Evolutionary conservation across 2,888 invertebrate genomes (phyloP), one percentile per base, ranked within the genome.

Genomic region (Teinopalpus imperialis): DNA sequence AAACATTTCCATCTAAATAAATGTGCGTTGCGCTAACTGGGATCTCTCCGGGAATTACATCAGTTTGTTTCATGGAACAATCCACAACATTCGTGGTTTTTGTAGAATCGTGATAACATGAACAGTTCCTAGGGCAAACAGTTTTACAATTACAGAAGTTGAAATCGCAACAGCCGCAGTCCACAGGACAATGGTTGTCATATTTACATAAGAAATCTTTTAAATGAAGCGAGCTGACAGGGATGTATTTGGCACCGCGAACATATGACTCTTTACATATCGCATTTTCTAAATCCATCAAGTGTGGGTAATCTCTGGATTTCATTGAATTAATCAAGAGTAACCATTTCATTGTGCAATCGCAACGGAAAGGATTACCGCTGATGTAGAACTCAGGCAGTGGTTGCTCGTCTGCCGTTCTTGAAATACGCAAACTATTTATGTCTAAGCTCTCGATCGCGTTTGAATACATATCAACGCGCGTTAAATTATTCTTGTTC

Each of bases 271-370:
- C 93, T 64, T 94, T 92, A 74, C 97, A 98, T 86, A 95, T 93
- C 32, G 97, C 94, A 70, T 95, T 95, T 63, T 94, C 94, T 65
- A 97, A 89, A 76, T 97, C 97, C 92, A 96, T 95, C 47, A 97
- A 93, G 37, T 93, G 91, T 2, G 97, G 96, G 75, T 97, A 95
- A 72, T 95, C 94, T 26, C 95, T 90, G 12, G 92, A 90, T 50
- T 94, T 94, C 86, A 95, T 92, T 69, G 94, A 94, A 83, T 97
- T 97, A 76, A 97, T 94, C 54, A 94, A 91, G 64, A 96, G 94
- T 66, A 97, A 89, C 98, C 98, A 98, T 78, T 97, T 97, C 97
- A 98, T 96, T 54, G 94, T 94, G 81, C 98, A 98, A 80, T 97
- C 97, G 80, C 98, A 98, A 63, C 94, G 93, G 80, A 98, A 96